Base-by-base conservation (phyloP, 2,797 vertebrate genomes). In the Anabas testudineus region DNA sequence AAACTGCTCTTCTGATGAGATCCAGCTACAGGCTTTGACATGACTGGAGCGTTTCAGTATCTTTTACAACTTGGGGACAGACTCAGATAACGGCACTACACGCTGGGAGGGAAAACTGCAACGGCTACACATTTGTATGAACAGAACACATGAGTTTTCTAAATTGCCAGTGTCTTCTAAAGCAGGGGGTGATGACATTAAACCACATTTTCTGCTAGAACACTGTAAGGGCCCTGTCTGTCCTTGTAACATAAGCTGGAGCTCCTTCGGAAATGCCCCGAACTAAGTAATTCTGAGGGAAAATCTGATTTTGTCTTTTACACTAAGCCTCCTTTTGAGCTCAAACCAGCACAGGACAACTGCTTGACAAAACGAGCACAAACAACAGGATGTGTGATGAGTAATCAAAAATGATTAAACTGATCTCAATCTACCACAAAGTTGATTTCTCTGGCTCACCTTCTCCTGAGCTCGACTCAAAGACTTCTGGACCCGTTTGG, bases 401-500 rank as follows among this genome's bases (percentile, higher is more conserved):
- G 2, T 32, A 2, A 3, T 8, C 18, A 18, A 10, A 15, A 30
- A 28, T 22, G 19, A n/a, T 37, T 18, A 22, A 15, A 28, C 3
- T 7, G 19, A 26, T 16, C 1, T 41, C 3, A 0, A 24, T 9
- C 0, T 5, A 22, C 3, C 1, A 41, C 1, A 2, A 5, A 52
- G 12, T 14, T 6, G 0, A 0, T 47, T 21, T 42, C 5, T 1
- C 3, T 0, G 14, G 1, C 89, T 87, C 93, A 98, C 97, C 97
- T 97, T 98, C 91, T 99, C 97, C 81, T 98, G 97, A 0, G 97
- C 97, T 43, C 97, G 93, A 80, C 89, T 97, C 88, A 98, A 74
- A 19, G 84, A 96, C 80, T 97, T 99, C 90, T 98, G 97, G 83
- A 99, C 93, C 58, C 96, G 93, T 83, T 95, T 97, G 77, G 97